phyloP scores from a whole-genome alignment of 2,888 invertebrate species.

The Leptinotarsa haldemani region DNA sequence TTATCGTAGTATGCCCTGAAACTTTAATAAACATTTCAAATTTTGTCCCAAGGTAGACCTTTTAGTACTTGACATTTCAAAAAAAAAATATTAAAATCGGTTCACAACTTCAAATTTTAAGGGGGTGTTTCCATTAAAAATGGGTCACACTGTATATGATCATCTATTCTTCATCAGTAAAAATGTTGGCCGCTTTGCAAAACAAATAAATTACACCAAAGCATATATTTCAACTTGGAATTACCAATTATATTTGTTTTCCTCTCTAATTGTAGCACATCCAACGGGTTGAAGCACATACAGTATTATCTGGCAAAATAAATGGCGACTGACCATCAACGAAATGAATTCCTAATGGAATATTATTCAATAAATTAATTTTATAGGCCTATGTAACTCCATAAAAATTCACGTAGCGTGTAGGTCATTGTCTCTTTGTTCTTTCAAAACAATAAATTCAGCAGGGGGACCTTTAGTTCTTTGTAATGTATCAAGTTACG shows the following conservation, averaged over 20 bases:
- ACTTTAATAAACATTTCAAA: too few relatives aligned
- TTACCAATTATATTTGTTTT: background rate
- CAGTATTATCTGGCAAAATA: background rate
- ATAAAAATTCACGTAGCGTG: slow-evolving; percentile 24
- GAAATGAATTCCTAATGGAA: slow-evolving; percentile 23
- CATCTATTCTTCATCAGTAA: background rate
- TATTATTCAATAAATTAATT: slow-evolving; percentile 36
- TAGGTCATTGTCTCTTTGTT: slow-evolving; percentile 42
- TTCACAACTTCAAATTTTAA: too few relatives aligned
- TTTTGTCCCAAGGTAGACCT: too few relatives aligned
- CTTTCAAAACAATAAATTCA: slow-evolving; percentile 42
- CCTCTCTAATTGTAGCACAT: background rate
- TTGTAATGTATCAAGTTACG: slow-evolving; percentile 41
- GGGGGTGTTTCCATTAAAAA: too few relatives aligned
- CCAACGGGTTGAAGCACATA: background rate
- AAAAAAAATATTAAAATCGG: too few relatives aligned
- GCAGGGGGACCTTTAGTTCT: slow-evolving; percentile 33
- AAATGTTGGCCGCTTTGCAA: background rate
- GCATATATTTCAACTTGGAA: background rate
- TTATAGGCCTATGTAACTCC: slow-evolving; percentile 27
- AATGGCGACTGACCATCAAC: slow-evolving; percentile 3
- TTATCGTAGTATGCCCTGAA: too few relatives aligned
- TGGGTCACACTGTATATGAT: too few relatives aligned
- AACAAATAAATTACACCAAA: background rate
- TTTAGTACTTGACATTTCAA: too few relatives aligned